phyloP scores from a whole-genome alignment of 2,797 vertebrate genomes.

The Argya squamiceps region DNA sequence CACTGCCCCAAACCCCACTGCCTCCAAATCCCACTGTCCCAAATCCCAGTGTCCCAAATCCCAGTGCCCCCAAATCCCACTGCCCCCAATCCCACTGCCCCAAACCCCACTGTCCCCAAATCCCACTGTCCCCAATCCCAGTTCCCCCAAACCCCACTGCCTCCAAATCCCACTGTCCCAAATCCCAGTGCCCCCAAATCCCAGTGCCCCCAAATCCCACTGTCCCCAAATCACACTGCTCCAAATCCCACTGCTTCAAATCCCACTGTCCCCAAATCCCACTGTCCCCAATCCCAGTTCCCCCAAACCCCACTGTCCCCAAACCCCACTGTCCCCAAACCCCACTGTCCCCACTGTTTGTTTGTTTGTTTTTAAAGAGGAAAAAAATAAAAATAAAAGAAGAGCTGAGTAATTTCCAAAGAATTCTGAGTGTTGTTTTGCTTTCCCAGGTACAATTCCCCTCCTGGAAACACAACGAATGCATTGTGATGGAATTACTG shows the following conservation, averaged over 20 bases:
- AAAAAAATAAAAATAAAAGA: background rate
- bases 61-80: background rate
- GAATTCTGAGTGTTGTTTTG: background rate
- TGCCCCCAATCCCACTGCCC: background rate
- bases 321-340: background rate
- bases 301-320: background rate
- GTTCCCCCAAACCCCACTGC: background rate
- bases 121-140: background rate
- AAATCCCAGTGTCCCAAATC: too few species aligned
- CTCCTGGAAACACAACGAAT: background rate
- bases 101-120: background rate
- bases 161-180: background rate
- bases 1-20: too few species aligned
- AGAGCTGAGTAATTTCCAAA: background rate
- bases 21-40: too few species aligned
- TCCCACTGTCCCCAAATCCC: background rate
- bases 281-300: too few species aligned
- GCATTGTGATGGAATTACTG: background rate
- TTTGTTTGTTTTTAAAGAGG: fast-evolving
- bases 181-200: background rate
- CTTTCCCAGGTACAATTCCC: background rate
- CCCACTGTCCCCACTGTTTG: background rate
- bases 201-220: background rate
- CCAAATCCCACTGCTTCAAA: too few species aligned
- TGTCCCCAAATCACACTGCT: background rate